These are phyloP conservation scores for Accipiter virgatus DNA, from an alignment of 2,113 vertebrate genomes.

Conservation along the genomic window DNA sequence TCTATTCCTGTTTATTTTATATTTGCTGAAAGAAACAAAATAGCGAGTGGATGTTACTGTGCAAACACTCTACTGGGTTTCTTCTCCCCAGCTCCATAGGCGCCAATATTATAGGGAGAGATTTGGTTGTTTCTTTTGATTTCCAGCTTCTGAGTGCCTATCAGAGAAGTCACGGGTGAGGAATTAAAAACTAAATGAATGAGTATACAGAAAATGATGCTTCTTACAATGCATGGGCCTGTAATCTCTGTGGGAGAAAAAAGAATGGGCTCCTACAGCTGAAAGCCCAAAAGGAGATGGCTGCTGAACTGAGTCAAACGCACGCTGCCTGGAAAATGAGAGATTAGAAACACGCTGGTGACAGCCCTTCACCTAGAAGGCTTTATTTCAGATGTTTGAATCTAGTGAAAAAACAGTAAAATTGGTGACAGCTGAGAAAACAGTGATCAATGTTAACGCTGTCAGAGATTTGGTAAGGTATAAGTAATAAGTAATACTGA, in stretches of 20 bases:
- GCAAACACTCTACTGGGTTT: background rate
- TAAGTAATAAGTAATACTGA: background rate
- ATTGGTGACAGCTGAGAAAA: background rate
- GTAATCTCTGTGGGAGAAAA: background rate
- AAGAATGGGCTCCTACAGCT: background rate
- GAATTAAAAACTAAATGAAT: background rate
- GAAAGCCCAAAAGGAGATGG: background rate
- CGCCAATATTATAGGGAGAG: background rate
- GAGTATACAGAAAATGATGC: background rate
- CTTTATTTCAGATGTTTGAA: background rate
- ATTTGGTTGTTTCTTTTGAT: background rate
- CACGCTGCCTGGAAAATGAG: background rate
- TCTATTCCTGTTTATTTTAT: background rate
- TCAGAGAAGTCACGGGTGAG: background rate
- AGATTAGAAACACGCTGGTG: background rate
- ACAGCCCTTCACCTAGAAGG: background rate
- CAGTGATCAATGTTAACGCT: background rate
- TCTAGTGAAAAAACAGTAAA: background rate
- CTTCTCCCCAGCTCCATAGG: background rate
- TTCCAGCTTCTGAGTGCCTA: background rate
- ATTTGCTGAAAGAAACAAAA: background rate
- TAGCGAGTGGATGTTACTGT: rapidly evolving
- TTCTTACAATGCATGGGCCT: background rate
- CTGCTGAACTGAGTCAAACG: background rate
- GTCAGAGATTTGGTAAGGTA: background rate